Base-by-base conservation (phyloP, 2,113 vertebrate species). In the Corythornis madagascariensis region DNA sequence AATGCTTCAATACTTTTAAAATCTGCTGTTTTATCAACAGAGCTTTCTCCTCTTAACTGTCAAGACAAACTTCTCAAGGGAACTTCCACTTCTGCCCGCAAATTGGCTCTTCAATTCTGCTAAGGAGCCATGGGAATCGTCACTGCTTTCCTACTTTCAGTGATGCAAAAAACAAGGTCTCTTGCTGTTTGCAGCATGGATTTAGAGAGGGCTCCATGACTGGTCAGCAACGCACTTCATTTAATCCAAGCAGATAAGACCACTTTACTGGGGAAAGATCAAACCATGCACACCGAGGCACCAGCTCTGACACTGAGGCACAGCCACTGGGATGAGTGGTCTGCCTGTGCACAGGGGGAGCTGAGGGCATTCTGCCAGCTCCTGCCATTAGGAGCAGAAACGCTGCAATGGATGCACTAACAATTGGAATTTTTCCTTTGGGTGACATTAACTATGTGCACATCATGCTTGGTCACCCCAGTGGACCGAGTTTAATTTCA, bases 241-340 rank as follows among this genome's bases (percentile, higher is more conserved):
- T 83, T 55, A 45, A 29, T 7, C 29, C 5, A 15, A 69, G 35
- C 1, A 52, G 56, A 12, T 17, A 78, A 20, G 47, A 15, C 2
- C 16, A 63, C 60, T 25, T 47, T 8, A 3, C 15, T 59, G 26
- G 0, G 8, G 48, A 61, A 29, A 60, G 50, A 18, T 6, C 16
- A 45, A 53, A 17, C 1, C 69, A 33, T 1, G 2, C 5, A n/a
- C 31, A 31, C 31, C 10, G 53, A 24, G 47, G 4, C 60, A 31
- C 71, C 35, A 82, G 71, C 66, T 33, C 61, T 21, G 12, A 18
- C 53, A 2, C 8, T 0, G 40, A 38, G 6, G 38, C 4, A 6
- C 20, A 67, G 50, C 63, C 0, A 0, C 13, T 4, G 63, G 66
- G 42, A 35, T 0, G 4, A 59, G 70, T 31, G 9, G 15, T 6